phyloP scores from a whole-genome alignment of 2,113 vertebrate genomes.

The Tupaia chinensis region DNA sequence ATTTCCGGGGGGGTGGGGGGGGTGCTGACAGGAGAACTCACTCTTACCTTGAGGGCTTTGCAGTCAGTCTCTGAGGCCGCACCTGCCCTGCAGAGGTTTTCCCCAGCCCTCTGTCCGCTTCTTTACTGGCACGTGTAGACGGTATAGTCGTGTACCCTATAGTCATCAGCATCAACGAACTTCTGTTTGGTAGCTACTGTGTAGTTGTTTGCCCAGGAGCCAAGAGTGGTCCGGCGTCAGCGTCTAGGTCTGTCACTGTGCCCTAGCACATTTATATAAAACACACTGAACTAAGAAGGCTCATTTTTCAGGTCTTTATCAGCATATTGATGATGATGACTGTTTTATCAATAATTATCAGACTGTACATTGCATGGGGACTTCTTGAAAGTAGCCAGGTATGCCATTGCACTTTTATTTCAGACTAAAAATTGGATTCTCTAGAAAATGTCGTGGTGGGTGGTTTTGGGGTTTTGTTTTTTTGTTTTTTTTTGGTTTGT shows the following conservation, averaged over 20 bases:
- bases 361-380: not conserved
- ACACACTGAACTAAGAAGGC: not conserved
- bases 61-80: not conserved
- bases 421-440: not conserved
- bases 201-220: not conserved
- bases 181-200: not conserved
- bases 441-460: not conserved
- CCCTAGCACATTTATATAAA: not conserved
- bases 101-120: not conserved
- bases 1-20: not conserved
- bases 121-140: no score
- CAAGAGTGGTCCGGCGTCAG: not conserved
- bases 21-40: not conserved
- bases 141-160: not conserved
- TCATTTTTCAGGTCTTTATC: not conserved
- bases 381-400: not conserved
- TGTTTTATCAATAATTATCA: not conserved
- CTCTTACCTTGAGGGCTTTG: not conserved
- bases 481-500: no score
- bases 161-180: no score
- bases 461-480: no score
- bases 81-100: not conserved
- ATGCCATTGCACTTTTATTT: not conserved
- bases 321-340: not conserved
- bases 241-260: not conserved